These are phyloP conservation scores for Echinops telfairi DNA, from an alignment of 2,113 vertebrate genomes.

Conservation along the genomic window DNA sequence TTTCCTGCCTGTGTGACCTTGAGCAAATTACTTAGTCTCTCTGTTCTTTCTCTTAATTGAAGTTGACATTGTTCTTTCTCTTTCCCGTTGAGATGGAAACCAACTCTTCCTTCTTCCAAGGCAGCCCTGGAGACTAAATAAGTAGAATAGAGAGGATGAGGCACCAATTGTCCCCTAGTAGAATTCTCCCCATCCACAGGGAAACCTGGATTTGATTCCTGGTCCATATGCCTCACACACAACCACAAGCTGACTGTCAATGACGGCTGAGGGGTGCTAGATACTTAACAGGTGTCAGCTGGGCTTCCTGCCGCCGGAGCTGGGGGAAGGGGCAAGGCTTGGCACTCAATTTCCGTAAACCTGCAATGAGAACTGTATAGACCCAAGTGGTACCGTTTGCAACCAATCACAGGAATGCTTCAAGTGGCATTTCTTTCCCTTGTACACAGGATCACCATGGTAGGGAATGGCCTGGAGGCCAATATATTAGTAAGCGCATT, in stretches of 20 bases:
- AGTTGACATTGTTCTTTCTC: neutral
- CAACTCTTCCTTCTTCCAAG: neutral
- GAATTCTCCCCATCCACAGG: neutral
- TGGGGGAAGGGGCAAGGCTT: neutral
- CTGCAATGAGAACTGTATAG: neutral
- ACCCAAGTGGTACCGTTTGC: neutral
- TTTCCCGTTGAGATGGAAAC: neutral
- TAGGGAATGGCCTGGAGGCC: neutral
- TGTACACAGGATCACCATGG: too few relatives aligned
- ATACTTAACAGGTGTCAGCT: neutral
- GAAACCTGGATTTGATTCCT: neutral
- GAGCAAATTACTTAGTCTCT: neutral
- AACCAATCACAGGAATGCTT: neutral
- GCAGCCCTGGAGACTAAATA: neutral
- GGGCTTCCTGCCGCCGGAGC: neutral
- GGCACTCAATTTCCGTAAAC: neutral
- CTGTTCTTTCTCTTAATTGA: neutral
- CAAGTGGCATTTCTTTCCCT: too few relatives aligned
- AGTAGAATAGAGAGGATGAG: neutral
- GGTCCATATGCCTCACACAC: neutral
- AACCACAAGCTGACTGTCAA: neutral
- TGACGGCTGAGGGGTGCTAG: neutral
- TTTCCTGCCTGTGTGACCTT: neutral
- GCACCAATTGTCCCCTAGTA: neutral
- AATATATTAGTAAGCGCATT: conserved; percentile 23